Evolutionary conservation across 2,113 vertebrate genomes (phyloP).

Genomic region (Anarhynchus alexandrinus): DNA sequence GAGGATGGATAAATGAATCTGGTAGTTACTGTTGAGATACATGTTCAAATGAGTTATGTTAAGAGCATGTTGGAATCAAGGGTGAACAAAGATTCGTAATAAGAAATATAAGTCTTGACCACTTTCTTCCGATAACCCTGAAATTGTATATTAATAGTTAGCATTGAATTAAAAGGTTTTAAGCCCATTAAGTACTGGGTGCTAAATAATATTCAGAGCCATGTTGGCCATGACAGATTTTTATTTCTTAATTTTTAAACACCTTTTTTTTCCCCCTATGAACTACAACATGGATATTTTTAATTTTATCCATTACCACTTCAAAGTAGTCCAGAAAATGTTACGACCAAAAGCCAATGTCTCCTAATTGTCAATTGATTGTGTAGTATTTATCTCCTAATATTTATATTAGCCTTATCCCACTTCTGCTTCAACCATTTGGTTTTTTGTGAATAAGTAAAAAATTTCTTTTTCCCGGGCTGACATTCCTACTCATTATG

Average conservation of each 20-base stretch:
- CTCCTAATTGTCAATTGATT: background rate
- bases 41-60: background rate
- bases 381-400: background rate
- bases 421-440: background rate
- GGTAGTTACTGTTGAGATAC: background rate
- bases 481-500: conserved; percentile 8
- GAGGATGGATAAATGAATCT: background rate
- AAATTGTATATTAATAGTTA: background rate
- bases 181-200: background rate
- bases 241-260: background rate
- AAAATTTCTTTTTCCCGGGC: background rate
- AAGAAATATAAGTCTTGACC: background rate
- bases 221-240: background rate
- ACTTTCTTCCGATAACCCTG: background rate
- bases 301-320: background rate
- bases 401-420: background rate
- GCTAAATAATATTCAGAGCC: background rate
- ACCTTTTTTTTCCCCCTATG: background rate
- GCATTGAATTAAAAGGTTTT: background rate
- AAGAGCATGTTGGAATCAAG: background rate
- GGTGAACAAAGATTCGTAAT: background rate
- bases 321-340: background rate
- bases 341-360: background rate
- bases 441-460: background rate
- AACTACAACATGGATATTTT: background rate